These are phyloP conservation scores for Zelleria hepariella DNA, from an alignment of 2,888 invertebrate genomes.

Conservation along the genomic window DNA sequence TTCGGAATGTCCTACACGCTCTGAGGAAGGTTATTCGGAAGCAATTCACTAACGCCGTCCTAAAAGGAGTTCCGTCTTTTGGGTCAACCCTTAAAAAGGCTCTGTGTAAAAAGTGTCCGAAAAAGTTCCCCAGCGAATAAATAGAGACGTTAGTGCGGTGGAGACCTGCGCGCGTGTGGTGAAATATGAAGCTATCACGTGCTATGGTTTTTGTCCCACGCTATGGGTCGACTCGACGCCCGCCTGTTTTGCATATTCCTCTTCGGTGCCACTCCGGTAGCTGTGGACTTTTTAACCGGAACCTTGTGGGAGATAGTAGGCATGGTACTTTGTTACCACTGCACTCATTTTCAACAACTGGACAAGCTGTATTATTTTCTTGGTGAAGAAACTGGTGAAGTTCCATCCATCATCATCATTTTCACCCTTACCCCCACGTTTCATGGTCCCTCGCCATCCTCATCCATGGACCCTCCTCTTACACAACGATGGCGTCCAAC, in stretches of 20 bases:
- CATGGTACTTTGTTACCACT: background rate
- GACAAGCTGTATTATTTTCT: no score
- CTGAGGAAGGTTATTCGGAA: background rate
- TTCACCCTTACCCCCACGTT: no score
- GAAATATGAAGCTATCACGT: slow-evolving; percentile 6
- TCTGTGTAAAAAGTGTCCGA: background rate
- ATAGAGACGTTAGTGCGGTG: background rate
- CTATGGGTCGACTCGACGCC: background rate
- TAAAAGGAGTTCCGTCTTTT: background rate
- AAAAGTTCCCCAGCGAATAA: background rate
- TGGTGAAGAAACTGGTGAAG: no score
- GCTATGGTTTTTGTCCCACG: slow-evolving; percentile 3
- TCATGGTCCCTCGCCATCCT: no score
- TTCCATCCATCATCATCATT: no score
- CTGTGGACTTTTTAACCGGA: background rate
- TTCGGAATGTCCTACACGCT: background rate
- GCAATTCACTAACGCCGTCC: background rate
- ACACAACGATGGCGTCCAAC: no score
- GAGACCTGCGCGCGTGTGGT: background rate
- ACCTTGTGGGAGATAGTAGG: background rate
- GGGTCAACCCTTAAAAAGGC: background rate
- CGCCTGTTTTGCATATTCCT: slow-evolving; percentile 3
- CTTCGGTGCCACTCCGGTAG: background rate
- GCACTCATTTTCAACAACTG: background rate
- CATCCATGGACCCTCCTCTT: no score